Evolutionary conservation across 2,797 vertebrate genomes (phyloP).

Genomic region (Alfaro cultratus): DNA sequence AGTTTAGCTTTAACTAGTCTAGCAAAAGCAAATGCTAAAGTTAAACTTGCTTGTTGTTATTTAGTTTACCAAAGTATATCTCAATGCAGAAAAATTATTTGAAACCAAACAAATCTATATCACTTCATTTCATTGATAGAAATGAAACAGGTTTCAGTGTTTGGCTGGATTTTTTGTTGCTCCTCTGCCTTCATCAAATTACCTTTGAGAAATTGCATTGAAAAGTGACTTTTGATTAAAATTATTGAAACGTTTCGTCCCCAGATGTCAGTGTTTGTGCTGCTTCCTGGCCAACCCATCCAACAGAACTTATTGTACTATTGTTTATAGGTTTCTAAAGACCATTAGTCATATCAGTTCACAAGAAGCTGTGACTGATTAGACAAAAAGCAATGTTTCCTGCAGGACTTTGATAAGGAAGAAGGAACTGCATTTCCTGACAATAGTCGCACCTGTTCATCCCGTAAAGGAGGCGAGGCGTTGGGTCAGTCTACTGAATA

Average conservation of each 20-base stretch:
- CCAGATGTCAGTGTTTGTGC: not conserved
- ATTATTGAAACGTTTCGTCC: not conserved
- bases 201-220: not conserved
- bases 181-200: not conserved
- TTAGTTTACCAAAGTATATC: too few species aligned
- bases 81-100: not conserved
- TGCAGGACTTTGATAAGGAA: slow-evolving; percentile 46
- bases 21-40: not conserved
- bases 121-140: not conserved
- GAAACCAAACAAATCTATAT: not conserved
- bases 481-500: slow-evolving; percentile 24
- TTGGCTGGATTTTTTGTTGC: not conserved
- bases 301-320: not conserved
- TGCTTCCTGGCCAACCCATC: not conserved
- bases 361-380: slow-evolving; percentile 9
- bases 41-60: not conserved
- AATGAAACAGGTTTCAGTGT: not conserved
- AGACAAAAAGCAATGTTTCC: slow-evolving; percentile 8
- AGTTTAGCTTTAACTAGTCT: not conserved
- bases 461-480: slow-evolving; percentile 31
- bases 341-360: not conserved
- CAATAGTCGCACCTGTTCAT: slow-evolving; percentile 22
- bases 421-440: slow-evolving; percentile 59
- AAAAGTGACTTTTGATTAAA: not conserved
- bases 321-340: not conserved